Conservation (phyloP, 2,797 vertebrate genomes). For the Melanogrammus aeglefinus region DNA sequence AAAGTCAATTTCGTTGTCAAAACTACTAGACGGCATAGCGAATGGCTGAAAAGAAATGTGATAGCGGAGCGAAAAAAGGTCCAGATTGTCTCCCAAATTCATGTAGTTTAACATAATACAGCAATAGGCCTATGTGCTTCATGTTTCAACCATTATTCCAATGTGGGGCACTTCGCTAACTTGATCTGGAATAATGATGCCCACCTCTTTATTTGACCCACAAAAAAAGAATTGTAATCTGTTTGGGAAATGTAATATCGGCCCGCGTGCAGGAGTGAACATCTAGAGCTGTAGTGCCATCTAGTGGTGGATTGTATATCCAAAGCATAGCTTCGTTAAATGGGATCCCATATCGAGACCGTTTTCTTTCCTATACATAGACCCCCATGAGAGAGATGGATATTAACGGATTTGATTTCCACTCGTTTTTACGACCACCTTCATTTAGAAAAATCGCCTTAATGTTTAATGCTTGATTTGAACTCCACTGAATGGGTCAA, state of each 20-base stretch:
- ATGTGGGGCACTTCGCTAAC: too few species aligned
- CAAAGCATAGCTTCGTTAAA: too few species aligned
- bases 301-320: background rate
- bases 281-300: conserved; percentile 1
- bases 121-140: too few species aligned
- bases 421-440: background rate
- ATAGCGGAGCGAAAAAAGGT: too few species aligned
- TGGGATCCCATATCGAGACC: too few species aligned
- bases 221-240: background rate
- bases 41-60: too few species aligned
- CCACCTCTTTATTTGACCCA: background rate
- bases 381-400: background rate
- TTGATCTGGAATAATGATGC: too few species aligned
- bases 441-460: background rate
- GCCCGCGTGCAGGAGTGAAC: background rate
- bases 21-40: too few species aligned
- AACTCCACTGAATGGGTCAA: background rate
- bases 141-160: too few species aligned
- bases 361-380: background rate
- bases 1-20: too few species aligned
- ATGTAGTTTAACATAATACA: too few species aligned
- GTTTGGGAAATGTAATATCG: background rate
- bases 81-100: too few species aligned
- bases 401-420: background rate
- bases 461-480: background rate